phyloP scores from a whole-genome alignment of 2,113 vertebrate species.

The Spea bombifrons region DNA sequence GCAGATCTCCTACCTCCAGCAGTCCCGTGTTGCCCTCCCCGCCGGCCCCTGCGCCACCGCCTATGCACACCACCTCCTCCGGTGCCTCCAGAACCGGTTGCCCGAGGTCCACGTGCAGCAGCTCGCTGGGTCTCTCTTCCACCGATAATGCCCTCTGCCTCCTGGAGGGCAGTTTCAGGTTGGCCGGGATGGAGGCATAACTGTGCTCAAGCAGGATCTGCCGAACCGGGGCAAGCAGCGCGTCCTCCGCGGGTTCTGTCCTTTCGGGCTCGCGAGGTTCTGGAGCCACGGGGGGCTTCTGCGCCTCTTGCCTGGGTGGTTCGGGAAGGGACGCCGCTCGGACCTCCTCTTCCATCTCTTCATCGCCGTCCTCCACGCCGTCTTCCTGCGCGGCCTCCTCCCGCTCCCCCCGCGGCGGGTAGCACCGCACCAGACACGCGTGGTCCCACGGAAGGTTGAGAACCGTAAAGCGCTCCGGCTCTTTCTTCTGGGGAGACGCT shows the following conservation, averaged over 20 bases:
- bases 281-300: constrained; percentile 7
- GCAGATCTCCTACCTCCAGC: constrained; percentile 36
- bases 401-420: constrained; percentile 44
- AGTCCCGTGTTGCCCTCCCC: constrained; percentile 54
- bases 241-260: constrained; percentile 77
- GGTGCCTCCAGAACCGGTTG: constrained; percentile 64
- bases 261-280: constrained; percentile 68
- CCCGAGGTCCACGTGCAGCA: constrained; percentile 49
- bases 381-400: constrained; percentile 58
- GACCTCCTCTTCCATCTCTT: constrained; percentile 62
- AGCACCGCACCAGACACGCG: constrained; percentile 78
- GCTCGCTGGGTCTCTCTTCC: background rate
- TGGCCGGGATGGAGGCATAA: constrained; percentile 66
- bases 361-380: constrained; percentile 9
- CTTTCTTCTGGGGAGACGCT: constrained; percentile 18
- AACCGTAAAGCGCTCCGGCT: constrained; percentile 75
- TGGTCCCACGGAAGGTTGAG: constrained; percentile 86
- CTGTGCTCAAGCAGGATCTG: constrained; percentile 80
- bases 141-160: background rate
- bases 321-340: constrained; percentile 67
- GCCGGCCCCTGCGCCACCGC: constrained; percentile 53
- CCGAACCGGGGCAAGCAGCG: constrained; percentile 18
- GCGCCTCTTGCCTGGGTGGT: constrained; percentile 55
- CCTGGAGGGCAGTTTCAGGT: constrained; percentile 40
- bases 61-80: constrained; percentile 74